Evolutionary conservation across 2,888 invertebrate genomes (phyloP).

Genomic region (Rhabditoides inermis): DNA sequence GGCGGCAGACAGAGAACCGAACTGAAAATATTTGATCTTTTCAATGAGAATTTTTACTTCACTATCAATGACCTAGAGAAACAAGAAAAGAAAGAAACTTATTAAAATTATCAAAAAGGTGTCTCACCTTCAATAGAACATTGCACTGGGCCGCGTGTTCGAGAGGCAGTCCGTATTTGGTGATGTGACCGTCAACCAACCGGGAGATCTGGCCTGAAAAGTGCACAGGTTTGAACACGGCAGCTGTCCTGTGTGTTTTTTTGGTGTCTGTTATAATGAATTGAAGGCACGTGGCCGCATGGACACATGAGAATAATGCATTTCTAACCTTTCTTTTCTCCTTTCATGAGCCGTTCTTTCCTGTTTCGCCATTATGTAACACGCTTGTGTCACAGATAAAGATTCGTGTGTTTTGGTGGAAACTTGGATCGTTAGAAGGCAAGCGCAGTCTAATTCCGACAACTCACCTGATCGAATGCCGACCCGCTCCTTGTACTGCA

Average conservation of each 20-base stretch:
- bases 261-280: too few relatives aligned
- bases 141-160: conserved; percentile 95
- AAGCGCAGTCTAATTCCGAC: conserved; percentile 60
- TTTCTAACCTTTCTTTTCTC: not conserved
- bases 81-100: not conserved
- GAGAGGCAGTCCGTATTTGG: conserved; percentile 81
- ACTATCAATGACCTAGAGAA: too few relatives aligned
- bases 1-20: conserved; percentile 79
- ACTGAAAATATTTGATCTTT: conserved; percentile 52
- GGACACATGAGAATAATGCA: too few relatives aligned
- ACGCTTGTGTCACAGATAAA: not conserved
- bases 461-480: conserved; percentile 82
- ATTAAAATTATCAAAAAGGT: not conserved
- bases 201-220: conserved; percentile 31
- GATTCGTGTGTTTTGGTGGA: too few relatives aligned
- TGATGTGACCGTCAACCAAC: conserved; percentile 63
- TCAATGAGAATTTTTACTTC: not conserved
- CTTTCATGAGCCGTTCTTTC: not conserved
- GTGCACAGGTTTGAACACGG: not conserved
- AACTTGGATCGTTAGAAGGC: too few relatives aligned
- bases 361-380: not conserved
- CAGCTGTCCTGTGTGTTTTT: not conserved
- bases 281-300: too few relatives aligned
- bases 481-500: conserved; percentile 93
- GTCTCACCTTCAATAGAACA: conserved; percentile 71